Evolutionary conservation across 2,797 vertebrate genomes (phyloP).

Genomic region (Sebastes minor): DNA sequence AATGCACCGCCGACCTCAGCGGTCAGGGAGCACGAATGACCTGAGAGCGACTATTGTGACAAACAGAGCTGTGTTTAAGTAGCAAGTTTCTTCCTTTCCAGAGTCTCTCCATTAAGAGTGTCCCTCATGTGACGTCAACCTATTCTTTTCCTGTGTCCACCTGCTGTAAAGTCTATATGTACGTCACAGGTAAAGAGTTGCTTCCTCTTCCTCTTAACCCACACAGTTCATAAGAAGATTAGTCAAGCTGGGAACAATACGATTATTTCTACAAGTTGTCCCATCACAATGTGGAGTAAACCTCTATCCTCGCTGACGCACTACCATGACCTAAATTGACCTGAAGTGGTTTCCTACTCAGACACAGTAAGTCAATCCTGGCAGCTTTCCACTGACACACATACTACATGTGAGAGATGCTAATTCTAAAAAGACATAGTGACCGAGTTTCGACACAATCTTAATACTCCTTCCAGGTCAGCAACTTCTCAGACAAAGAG

Average conservation of each 20-base stretch:
- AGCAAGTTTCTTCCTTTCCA: slow-evolving; percentile 9
- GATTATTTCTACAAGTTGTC: background rate
- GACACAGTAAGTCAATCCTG: slow-evolving; percentile 7
- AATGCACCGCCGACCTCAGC: background rate
- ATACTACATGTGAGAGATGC: background rate
- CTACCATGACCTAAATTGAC: background rate
- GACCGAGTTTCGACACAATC: background rate
- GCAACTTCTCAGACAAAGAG: background rate
- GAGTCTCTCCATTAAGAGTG: background rate
- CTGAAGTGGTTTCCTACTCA: slow-evolving; percentile 37
- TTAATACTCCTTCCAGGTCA: background rate
- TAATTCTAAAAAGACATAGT: background rate
- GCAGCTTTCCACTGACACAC: background rate
- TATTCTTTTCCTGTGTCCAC: too few species aligned
- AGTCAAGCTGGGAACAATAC: background rate
- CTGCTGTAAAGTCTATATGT: background rate
- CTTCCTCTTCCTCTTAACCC: background rate
- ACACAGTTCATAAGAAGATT: slow-evolving; percentile 2
- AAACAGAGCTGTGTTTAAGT: slow-evolving; percentile 42
- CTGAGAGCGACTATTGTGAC: slow-evolving; percentile 17
- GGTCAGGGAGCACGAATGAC: slow-evolving; percentile 35
- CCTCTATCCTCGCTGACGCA: slow-evolving; percentile 19
- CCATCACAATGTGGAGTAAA: background rate
- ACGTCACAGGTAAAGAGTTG: background rate
- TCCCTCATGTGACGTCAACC: background rate